Percentiles rank a stretch among this genome's conserved stretches.
Conservation (phyloP, 2,113 vertebrate genomes). For the Heterocephalus glaber region DNA sequence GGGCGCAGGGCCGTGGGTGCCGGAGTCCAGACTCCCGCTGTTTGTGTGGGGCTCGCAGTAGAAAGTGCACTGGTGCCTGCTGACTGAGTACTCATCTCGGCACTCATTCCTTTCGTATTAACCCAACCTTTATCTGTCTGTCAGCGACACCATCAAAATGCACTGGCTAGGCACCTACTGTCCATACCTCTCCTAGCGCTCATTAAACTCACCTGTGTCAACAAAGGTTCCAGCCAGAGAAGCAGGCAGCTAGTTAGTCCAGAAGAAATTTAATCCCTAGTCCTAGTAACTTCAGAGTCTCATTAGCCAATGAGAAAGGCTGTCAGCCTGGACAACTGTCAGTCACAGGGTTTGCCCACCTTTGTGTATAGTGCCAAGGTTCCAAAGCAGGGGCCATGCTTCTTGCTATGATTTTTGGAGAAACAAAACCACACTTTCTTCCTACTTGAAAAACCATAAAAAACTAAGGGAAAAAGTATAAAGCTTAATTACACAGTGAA, state of each 20-base stretch:
- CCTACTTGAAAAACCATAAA: not conserved
- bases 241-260: not conserved
- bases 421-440: not conserved
- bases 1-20: not conserved
- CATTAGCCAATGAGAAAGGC: not conserved
- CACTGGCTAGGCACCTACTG: not conserved
- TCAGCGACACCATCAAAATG: slow-evolving; percentile 43
- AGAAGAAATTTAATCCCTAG: not conserved
- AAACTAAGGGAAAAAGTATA: not conserved
- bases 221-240: not conserved
- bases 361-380: not conserved
- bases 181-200: not conserved
- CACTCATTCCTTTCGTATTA: not conserved
- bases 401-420: not conserved
- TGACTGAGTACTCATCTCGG: not conserved
- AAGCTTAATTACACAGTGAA: not conserved
- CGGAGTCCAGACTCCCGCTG: not conserved
- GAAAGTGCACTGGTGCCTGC: not conserved
- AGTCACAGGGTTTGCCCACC: not conserved
- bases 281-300: slow-evolving; percentile 22
- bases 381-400: not conserved
- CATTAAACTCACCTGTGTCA: not conserved
- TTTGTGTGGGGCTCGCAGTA: not conserved
- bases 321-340: not conserved
- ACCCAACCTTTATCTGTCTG: slow-evolving; percentile 60